A percentile compares a stretch with the other conserved stretches of the same genome.
Conservation (phyloP, 2,113 vertebrate species). For the Chaetodon trifascialis region DNA sequence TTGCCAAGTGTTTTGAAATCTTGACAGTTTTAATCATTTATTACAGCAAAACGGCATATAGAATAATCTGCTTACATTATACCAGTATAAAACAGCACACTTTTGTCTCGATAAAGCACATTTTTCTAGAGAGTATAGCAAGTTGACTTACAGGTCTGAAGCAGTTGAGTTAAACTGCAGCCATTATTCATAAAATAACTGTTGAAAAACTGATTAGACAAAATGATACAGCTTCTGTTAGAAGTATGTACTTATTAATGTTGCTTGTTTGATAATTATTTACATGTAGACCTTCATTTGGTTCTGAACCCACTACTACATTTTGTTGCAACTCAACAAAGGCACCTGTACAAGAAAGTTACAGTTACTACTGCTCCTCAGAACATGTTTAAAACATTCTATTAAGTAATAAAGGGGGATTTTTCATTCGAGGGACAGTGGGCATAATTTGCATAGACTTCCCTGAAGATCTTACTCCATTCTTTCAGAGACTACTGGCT, state of each 20-base stretch:
- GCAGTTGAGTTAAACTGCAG: slow-evolving; percentile 3
- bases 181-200: slow-evolving; percentile 11
- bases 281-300: slow-evolving; percentile 67
- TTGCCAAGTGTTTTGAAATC: slow-evolving; percentile 48
- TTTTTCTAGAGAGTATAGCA: slow-evolving; percentile 36
- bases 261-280: slow-evolving; percentile 45
- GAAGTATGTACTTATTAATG: slow-evolving; percentile 38
- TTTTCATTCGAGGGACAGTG: neutral
- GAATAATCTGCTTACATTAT: slow-evolving; percentile 19
- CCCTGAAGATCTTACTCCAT: slow-evolving; percentile 5
- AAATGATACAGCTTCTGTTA: slow-evolving; percentile 27
- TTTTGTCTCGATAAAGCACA: slow-evolving; percentile 24
- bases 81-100: slow-evolving; percentile 28
- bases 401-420: neutral
- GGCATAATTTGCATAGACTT: slow-evolving; percentile 7
- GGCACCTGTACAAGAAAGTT: slow-evolving; percentile 8
- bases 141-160: slow-evolving; percentile 9
- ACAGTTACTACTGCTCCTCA: slow-evolving; percentile 41
- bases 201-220: slow-evolving; percentile 5
- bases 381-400: neutral
- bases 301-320: slow-evolving; percentile 22
- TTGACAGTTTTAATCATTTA: slow-evolving; percentile 20
- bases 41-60: slow-evolving; percentile 24
- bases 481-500: neutral
- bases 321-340: slow-evolving; percentile 34